Percentiles rank a stretch among this genome's conserved stretches.
These are phyloP conservation scores for Ctenopoma kingsleyae DNA, from an alignment of 2,797 vertebrate genomes.

Conservation along the genomic window DNA sequence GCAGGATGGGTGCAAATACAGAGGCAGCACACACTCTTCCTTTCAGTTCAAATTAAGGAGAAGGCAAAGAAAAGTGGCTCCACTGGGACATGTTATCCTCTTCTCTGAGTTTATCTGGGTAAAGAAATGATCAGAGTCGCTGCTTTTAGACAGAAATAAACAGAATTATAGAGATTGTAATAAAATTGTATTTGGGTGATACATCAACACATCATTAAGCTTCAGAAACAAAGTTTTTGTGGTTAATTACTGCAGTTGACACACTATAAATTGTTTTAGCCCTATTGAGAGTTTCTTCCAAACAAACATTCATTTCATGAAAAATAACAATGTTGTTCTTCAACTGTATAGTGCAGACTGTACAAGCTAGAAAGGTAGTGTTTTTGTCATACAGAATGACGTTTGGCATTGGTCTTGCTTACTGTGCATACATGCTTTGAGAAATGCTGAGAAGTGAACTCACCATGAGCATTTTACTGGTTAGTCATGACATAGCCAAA, in stretches of 20 bases:
- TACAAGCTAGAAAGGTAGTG: background rate
- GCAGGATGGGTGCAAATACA: slow-evolving; percentile 72
- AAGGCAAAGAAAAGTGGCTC: slow-evolving; percentile 75
- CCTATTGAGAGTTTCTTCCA: slow-evolving; percentile 23
- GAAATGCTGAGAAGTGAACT: slow-evolving; percentile 82
- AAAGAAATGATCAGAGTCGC: slow-evolving; percentile 65
- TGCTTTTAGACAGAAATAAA: slow-evolving; percentile 75
- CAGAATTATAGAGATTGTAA: slow-evolving; percentile 67
- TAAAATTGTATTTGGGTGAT: slow-evolving; percentile 62
- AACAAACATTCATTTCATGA: slow-evolving; percentile 26
- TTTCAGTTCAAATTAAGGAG: slow-evolving; percentile 82
- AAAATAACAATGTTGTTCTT: slow-evolving; percentile 38
- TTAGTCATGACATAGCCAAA: slow-evolving; percentile 87
- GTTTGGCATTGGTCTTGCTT: slow-evolving; percentile 80
- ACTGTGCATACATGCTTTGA: slow-evolving; percentile 77
- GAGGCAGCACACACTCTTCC: slow-evolving; percentile 66
- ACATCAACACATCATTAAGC: slow-evolving; percentile 73
- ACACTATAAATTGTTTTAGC: slow-evolving; percentile 33
- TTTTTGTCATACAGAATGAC: slow-evolving; percentile 17
- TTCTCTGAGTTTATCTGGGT: slow-evolving; percentile 75
- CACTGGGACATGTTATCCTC: slow-evolving; percentile 76
- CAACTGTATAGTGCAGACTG: background rate
- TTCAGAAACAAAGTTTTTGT: slow-evolving; percentile 62
- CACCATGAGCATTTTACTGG: slow-evolving; percentile 87
- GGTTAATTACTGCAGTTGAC: slow-evolving; percentile 65